These are phyloP conservation scores for Vipera ursinii DNA, from an alignment of 2,797 vertebrate species.

Conservation along the genomic window DNA sequence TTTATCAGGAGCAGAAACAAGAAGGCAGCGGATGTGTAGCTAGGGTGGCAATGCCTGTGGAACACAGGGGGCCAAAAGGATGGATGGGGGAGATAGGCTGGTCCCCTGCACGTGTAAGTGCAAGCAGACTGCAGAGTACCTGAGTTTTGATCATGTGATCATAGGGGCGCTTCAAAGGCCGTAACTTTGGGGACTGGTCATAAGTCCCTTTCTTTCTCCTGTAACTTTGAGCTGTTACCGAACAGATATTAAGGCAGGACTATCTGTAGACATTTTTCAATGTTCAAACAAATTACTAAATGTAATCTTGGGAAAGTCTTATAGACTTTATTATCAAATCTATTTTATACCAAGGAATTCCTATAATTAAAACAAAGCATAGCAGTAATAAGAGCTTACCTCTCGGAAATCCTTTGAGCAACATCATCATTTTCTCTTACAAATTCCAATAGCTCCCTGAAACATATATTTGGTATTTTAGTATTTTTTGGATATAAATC, in stretches of 20 bases:
- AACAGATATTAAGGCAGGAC: too few relatives aligned
- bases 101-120: not conserved
- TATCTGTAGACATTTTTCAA: not conserved
- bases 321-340: not conserved
- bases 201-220: not conserved
- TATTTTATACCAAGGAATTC: not conserved
- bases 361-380: not conserved
- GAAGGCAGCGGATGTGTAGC: not conserved
- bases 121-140: not conserved
- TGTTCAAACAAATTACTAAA: not conserved
- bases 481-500: not conserved
- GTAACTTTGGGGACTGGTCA: not conserved
- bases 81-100: not conserved
- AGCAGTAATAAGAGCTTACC: slow-evolving; percentile 70
- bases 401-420: slow-evolving; percentile 83
- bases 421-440: slow-evolving; percentile 87
- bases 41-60: not conserved
- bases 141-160: not conserved
- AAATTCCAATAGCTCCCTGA: slow-evolving; percentile 89
- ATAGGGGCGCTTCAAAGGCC: not conserved
- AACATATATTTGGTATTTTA: slow-evolving; percentile 38
- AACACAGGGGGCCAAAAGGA: not conserved
- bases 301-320: not conserved
- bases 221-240: too few relatives aligned
- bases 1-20: not conserved